A percentile compares a stretch with the other conserved stretches of the same genome.
phyloP scores from a whole-genome alignment of 2,797 vertebrate genomes.

The Spheniscus humboldti region DNA sequence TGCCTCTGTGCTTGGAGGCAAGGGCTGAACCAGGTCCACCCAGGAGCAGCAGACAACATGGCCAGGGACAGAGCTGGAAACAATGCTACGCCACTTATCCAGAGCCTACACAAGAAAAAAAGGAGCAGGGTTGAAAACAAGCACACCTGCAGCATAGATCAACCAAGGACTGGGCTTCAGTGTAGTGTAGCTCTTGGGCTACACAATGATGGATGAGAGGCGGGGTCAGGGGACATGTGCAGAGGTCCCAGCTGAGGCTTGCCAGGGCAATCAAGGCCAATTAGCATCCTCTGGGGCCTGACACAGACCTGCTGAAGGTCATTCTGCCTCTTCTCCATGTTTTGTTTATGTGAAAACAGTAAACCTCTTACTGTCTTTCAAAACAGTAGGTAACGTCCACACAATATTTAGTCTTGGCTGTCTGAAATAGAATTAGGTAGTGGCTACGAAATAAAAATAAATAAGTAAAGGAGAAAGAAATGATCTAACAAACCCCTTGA shows the following conservation, averaged over 20 bases:
- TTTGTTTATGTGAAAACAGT: background rate
- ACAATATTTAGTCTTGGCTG: background rate
- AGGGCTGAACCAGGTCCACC: background rate
- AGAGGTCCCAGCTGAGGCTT: background rate
- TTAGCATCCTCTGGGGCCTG: background rate
- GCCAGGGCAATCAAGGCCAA: background rate
- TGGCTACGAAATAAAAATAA: background rate
- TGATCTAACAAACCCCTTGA: background rate
- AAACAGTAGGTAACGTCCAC: background rate
- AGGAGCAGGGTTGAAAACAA: background rate
- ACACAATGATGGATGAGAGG: background rate
- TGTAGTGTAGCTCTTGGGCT: background rate
- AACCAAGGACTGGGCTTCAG: background rate
- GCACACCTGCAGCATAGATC: background rate
- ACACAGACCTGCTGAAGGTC: background rate
- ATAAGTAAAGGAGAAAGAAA: background rate
- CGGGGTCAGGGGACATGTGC: accelerated
- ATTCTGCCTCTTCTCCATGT: background rate
- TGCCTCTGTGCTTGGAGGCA: background rate
- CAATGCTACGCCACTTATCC: accelerated
- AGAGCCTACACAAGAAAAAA: accelerated
- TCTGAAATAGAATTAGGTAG: background rate
- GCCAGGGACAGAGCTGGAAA: background rate
- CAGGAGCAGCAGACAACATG: background rate
- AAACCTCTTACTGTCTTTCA: background rate